Evolutionary conservation across 2,113 vertebrate genomes (phyloP).

Genomic region (Orientallactaga bullata): DNA sequence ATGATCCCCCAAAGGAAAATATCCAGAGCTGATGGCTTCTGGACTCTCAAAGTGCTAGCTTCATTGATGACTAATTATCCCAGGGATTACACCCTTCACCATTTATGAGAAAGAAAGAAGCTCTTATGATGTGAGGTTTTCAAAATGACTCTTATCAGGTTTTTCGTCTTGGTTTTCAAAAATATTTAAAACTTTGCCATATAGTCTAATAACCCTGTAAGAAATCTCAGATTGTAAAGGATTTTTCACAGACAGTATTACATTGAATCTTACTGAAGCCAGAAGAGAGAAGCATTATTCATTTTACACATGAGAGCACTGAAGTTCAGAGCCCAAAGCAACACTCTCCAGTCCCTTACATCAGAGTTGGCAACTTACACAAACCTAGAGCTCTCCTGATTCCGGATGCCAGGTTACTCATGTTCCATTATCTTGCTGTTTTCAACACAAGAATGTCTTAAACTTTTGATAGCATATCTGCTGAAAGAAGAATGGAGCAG

Average conservation of each 20-base stretch:
- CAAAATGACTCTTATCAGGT: neutral
- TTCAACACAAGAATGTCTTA: conserved; percentile 27
- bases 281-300: neutral
- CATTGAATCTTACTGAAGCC: neutral
- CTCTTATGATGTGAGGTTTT: neutral
- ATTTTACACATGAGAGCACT: conserved; percentile 6
- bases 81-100: neutral
- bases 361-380: neutral
- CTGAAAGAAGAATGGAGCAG: conserved; percentile 14
- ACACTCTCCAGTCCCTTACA: neutral
- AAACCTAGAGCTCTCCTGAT: neutral
- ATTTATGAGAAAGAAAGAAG: neutral
- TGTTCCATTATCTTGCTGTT: neutral
- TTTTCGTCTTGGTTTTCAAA: conserved; percentile 30
- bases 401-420: neutral
- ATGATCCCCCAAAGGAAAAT: neutral
- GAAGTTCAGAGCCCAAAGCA: neutral
- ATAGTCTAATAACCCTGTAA: neutral
- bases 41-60: neutral
- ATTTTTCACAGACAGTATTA: neutral
- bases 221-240: conserved; percentile 14
- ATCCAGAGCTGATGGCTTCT: neutral
- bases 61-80: conserved; percentile 13
- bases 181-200: neutral
- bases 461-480: neutral